A percentile compares a stretch with the other conserved stretches of the same genome.
Conservation (phyloP, 2,888 invertebrate genomes). For the Drosophila mimetica region DNA sequence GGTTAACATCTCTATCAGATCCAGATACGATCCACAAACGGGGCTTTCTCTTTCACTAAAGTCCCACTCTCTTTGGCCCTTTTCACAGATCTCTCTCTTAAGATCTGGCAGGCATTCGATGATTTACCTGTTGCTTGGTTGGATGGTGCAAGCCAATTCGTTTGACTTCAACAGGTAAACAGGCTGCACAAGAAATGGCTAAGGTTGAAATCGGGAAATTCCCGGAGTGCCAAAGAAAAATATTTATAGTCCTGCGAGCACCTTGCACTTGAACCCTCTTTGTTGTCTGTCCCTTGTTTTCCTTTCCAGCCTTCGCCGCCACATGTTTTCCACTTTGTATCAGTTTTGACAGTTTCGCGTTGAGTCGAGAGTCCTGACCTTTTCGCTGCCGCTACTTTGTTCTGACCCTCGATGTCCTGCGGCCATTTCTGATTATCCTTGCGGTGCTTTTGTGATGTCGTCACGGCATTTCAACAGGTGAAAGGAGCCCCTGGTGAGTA, state of each 20-base stretch:
- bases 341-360: slow-evolving; percentile 69
- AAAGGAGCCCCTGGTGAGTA: slow-evolving; percentile 33
- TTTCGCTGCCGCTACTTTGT: neutral
- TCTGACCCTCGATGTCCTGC: slow-evolving; percentile 34
- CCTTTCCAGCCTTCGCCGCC: slow-evolving; percentile 40
- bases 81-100: slow-evolving; percentile 13
- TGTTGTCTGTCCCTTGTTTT: slow-evolving; percentile 42
- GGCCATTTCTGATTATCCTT: slow-evolving; percentile 67
- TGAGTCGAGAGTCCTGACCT: slow-evolving; percentile 18
- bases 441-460: slow-evolving; percentile 67
- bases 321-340: slow-evolving; percentile 51
- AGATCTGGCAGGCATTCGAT: neutral
- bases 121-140: slow-evolving; percentile 22
- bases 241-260: slow-evolving; percentile 45
- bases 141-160: slow-evolving; percentile 28
- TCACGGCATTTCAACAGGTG: slow-evolving; percentile 54
- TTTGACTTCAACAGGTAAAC: slow-evolving; percentile 35
- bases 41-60: neutral
- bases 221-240: slow-evolving; percentile 54
- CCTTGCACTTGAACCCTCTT: slow-evolving; percentile 35
- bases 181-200: slow-evolving; percentile 23
- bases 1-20: neutral
- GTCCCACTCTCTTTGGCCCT: slow-evolving; percentile 19
- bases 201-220: slow-evolving; percentile 54
- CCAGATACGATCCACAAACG: slow-evolving; percentile 25